phyloP scores from a whole-genome alignment of 2,113 vertebrate genomes.

The Oryzias woworae region DNA sequence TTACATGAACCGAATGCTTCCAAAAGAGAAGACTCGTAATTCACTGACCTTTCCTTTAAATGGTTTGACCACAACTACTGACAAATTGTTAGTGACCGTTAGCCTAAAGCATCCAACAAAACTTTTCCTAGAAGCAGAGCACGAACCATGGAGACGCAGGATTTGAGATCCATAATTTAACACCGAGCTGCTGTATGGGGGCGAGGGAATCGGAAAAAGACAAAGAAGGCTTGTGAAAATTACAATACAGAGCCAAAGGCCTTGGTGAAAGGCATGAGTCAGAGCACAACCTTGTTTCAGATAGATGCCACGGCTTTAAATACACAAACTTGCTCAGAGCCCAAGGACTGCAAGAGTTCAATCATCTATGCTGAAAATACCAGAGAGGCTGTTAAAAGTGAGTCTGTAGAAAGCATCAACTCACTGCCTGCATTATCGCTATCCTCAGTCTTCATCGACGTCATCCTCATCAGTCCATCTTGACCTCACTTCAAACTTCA shows the following conservation, averaged over 20 bases:
- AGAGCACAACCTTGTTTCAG: background rate
- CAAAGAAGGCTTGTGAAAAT: background rate
- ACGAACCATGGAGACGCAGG: background rate
- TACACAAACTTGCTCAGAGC: constrained; percentile 24
- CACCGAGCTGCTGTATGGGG: constrained; percentile 2
- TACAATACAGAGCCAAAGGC: constrained; percentile 37
- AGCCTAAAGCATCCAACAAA: constrained; percentile 11
- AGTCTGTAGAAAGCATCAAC: constrained; percentile 2
- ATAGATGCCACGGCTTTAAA: constrained; percentile 25
- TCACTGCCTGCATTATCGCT: too few species aligned
- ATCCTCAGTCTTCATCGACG: too few species aligned
- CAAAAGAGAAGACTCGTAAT: constrained; percentile 31
- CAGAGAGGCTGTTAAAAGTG: background rate
- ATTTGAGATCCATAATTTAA: constrained; percentile 3
- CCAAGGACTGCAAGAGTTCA: constrained; percentile 24
- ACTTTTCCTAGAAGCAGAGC: too few species aligned
- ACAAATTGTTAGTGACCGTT: constrained; percentile 39
- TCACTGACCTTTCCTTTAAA: constrained; percentile 53
- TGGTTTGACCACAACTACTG: constrained; percentile 34
- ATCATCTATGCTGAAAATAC: constrained; percentile 1
- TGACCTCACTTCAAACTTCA: too few species aligned
- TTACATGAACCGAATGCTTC: background rate
- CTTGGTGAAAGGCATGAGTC: constrained; percentile 39
- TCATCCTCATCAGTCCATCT: too few species aligned
- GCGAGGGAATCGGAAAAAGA: constrained; percentile 17